Base-by-base conservation (phyloP, 2,888 invertebrate species). In the Parasteatoda lunata region DNA sequence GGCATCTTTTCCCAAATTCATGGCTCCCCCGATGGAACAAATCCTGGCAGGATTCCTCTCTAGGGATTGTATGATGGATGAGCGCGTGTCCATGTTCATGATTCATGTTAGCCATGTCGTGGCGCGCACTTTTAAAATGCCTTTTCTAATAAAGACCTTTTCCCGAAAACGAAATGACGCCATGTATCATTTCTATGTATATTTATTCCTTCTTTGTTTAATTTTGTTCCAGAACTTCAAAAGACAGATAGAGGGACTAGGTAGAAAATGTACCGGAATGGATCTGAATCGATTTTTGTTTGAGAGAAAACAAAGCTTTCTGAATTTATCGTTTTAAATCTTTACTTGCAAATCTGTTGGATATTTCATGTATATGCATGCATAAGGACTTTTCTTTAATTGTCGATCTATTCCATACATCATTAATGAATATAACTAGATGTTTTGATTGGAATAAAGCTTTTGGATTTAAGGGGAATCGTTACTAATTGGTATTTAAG, bases 101-200 rank as follows among this genome's bases (percentile, higher is more conserved):
- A 86, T 86, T 86, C 85, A 86, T 86, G 64, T 70, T 30, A 59
- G 7, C 59, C 71, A 7, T 52, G 5, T 52, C 70, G 48, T 54
- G 75, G 48, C 30, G 77, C 66, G 65, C 70, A 86, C 77, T 86
- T 80, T 86, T 80, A 86, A 85, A 81, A 80, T 86, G 85, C 80
- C 76, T 86, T 69, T 65, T 77, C 65, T 86, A 86, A 86, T 86
- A 86, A 86, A 86, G 85, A 86, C 85, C 76, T 80, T 71, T n/a
- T 8, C 59, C 59, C 9, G 59, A 77, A 80, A 85, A 51, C 52
- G 80, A 72, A 80, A 77, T 77, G 80, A 80, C 72, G 80, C 85
- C 45, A 81, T 80, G 80, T 71, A 86, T 80, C 80, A 80, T 68
- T n/a, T 4, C 6, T 13, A 49, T 52, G 52, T 54, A 66, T 68